phyloP scores from a whole-genome alignment of 2,113 vertebrate species.

The Corvus moneduloides region DNA sequence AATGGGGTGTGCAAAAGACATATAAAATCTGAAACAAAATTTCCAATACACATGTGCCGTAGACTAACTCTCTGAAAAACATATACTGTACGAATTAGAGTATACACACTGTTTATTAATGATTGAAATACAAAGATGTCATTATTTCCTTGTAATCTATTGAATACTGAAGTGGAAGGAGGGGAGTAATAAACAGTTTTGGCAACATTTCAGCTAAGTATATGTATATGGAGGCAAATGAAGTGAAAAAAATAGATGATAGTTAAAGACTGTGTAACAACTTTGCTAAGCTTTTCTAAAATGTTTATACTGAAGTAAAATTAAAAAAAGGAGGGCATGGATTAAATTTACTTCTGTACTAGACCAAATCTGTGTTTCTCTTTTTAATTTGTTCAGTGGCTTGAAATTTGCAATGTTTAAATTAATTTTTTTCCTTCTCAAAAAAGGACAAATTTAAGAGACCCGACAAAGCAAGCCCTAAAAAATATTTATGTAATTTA shows the following conservation, averaged over 20 bases:
- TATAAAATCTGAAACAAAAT: background rate
- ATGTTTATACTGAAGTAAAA: background rate
- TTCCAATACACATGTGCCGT: background rate
- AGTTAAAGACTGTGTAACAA: background rate
- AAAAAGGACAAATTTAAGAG: background rate
- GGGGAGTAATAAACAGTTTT: background rate
- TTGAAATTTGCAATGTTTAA: background rate
- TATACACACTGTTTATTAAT: background rate
- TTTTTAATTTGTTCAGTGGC: background rate
- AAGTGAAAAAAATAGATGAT: background rate
- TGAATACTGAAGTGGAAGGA: background rate
- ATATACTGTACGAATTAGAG: background rate
- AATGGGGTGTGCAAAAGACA: background rate
- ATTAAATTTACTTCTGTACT: background rate
- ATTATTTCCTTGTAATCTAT: background rate
- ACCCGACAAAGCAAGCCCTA: accelerated
- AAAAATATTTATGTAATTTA: background rate
- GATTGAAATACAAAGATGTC: background rate
- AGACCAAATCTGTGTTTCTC: background rate
- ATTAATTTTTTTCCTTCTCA: background rate
- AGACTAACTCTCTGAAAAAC: background rate
- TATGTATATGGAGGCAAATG: background rate
- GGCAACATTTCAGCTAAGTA: background rate
- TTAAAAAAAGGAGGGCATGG: accelerated
- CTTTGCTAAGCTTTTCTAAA: background rate